Conservation (phyloP, 2,113 vertebrate genomes). For the Saguinus midas region DNA sequence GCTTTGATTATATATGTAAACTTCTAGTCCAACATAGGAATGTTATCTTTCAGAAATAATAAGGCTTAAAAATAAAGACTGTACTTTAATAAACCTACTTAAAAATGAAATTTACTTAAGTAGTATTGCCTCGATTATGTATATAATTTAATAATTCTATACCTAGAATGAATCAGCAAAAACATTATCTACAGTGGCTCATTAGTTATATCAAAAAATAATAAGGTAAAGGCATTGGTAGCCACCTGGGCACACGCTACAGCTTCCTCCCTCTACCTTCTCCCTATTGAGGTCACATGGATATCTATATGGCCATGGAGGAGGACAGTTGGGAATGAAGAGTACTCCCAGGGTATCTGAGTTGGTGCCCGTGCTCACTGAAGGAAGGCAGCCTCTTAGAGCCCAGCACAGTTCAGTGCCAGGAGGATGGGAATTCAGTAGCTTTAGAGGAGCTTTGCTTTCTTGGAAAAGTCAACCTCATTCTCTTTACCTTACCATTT, state of each 20-base stretch:
- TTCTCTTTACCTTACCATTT: neutral
- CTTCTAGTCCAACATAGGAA: neutral
- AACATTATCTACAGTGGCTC: neutral
- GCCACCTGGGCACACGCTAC: accelerated
- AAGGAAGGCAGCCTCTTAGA: accelerated
- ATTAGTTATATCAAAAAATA: neutral
- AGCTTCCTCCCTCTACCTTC: neutral
- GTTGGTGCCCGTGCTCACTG: neutral
- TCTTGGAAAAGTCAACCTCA: neutral
- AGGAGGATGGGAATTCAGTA: neutral
- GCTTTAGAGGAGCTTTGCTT: neutral
- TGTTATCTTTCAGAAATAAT: neutral
- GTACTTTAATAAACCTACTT: neutral
- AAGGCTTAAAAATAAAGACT: neutral
- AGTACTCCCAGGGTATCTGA: neutral
- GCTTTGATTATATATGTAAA: neutral
- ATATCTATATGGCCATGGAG: neutral
- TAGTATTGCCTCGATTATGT: neutral
- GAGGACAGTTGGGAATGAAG: accelerated
- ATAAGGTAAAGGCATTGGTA: neutral
- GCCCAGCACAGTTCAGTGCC: accelerated
- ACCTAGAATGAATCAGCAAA: neutral
- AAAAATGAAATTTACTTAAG: neutral
- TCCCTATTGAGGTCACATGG: neutral
- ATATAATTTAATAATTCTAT: neutral